These are phyloP conservation scores for Pelosia muscerda DNA, from an alignment of 2,888 invertebrate genomes.

Conservation along the genomic window DNA sequence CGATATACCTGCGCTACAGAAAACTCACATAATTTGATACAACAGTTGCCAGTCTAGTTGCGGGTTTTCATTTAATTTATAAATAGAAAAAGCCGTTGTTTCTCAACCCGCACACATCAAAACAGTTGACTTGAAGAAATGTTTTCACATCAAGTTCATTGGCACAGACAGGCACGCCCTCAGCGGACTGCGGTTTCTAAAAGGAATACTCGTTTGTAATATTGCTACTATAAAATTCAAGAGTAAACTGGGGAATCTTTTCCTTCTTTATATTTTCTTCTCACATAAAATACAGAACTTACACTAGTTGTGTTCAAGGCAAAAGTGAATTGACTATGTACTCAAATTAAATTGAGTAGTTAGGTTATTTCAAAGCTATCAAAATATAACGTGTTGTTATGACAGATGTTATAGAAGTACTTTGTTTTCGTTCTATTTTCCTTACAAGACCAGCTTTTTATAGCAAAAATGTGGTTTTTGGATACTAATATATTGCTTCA, in stretches of 20 bases:
- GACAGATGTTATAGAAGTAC: too few species aligned
- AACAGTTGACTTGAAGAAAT: neutral
- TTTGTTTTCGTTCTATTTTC: too few species aligned
- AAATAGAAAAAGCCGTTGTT: neutral
- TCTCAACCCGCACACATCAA: conserved; percentile 2
- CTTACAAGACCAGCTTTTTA: too few species aligned
- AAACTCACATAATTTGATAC: neutral
- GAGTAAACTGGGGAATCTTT: neutral
- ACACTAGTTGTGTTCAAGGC: neutral
- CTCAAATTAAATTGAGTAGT: neutral
- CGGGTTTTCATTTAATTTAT: neutral
- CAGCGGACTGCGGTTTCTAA: neutral
- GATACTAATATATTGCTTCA: too few species aligned
- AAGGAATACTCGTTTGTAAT: neutral
- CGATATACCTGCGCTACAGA: neutral
- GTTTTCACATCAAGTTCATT: neutral
- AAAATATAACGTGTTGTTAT: too few species aligned
- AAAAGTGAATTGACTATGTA: neutral
- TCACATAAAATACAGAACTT: neutral
- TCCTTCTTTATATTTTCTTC: neutral
- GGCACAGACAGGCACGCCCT: neutral
- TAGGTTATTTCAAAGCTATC: neutral
- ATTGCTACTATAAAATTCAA: neutral
- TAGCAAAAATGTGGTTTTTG: too few species aligned
- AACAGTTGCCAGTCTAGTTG: neutral